phyloP scores from a whole-genome alignment of 2,888 invertebrate genomes.

The Tromatobia lineatoria region DNA sequence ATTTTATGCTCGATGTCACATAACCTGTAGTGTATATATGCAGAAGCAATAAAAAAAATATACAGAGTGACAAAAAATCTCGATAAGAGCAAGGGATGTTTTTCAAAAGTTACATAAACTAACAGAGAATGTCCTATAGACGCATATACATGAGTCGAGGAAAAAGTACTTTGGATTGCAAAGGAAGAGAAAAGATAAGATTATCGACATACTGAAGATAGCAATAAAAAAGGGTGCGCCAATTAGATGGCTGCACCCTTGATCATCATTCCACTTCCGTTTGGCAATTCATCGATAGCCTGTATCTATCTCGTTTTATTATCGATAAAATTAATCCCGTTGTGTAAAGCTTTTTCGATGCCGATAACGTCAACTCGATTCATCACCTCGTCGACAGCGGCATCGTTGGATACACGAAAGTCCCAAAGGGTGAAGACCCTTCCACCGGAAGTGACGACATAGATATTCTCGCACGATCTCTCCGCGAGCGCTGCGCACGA shows the following conservation, averaged over 20 bases:
- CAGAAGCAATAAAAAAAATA: too few relatives aligned
- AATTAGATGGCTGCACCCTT: slow-evolving; percentile 60
- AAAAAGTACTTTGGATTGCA: slow-evolving; percentile 31
- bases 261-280: slow-evolving; percentile 49
- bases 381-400: slow-evolving; percentile 13
- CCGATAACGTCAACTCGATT: slow-evolving; percentile 44
- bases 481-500: slow-evolving; percentile 30
- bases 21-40: too few relatives aligned
- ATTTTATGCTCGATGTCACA: too few relatives aligned
- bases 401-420: slow-evolving; percentile 33
- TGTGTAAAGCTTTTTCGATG: slow-evolving; percentile 23
- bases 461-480: slow-evolving; percentile 54
- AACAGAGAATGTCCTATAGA: background rate
- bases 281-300: slow-evolving; percentile 42
- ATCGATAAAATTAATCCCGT: slow-evolving; percentile 5
- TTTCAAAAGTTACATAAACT: too few relatives aligned
- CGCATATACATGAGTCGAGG: slow-evolving; percentile 3
- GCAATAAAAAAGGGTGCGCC: slow-evolving; percentile 63
- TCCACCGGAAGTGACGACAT: slow-evolving; percentile 66
- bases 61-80: too few relatives aligned
- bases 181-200: slow-evolving; percentile 41
- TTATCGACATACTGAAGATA: slow-evolving; percentile 44
- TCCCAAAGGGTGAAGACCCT: slow-evolving; percentile 59
- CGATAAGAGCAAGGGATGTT: too few relatives aligned
- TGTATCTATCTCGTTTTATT: background rate